Percentiles rank a stretch among this genome's conserved stretches.
These are phyloP conservation scores for Prionailurus bengalensis DNA, from an alignment of 2,113 vertebrate genomes.

Conservation along the genomic window DNA sequence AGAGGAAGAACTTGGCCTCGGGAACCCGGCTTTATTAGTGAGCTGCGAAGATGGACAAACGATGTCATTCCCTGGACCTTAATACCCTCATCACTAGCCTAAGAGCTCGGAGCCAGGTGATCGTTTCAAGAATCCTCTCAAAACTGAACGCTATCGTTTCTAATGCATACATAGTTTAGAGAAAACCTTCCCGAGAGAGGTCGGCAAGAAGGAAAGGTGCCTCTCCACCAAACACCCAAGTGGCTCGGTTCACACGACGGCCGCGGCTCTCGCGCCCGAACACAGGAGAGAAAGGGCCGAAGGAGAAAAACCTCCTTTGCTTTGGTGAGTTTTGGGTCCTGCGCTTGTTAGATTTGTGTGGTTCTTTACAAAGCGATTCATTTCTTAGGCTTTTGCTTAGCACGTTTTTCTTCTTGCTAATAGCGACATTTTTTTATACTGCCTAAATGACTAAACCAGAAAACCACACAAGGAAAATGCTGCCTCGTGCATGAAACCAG, in stretches of 20 bases:
- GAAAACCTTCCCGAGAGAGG: not conserved
- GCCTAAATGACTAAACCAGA: not conserved
- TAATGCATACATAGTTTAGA: rapidly evolving
- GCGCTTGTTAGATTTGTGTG: not conserved
- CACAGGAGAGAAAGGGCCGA: not conserved
- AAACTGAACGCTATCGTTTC: not conserved
- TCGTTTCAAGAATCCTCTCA: not conserved
- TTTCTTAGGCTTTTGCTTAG: not conserved
- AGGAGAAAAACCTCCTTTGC: not conserved
- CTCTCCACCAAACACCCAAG: rapidly evolving
- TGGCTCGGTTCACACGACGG: rapidly evolving
- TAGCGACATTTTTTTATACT: too few species aligned
- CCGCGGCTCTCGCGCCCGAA: rapidly evolving
- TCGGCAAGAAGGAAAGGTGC: not conserved
- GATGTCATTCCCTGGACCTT: not conserved
- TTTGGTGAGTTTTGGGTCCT: not conserved
- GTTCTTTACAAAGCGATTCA: not conserved
- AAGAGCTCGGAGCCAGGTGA: not conserved
- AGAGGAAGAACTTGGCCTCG: not conserved
- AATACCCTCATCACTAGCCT: not conserved
- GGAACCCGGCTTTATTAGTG: not conserved
- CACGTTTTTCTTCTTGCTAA: not conserved
- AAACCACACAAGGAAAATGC: not conserved
- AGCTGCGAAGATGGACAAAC: not conserved
- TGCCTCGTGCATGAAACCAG: not conserved